phyloP scores from a whole-genome alignment of 2,888 invertebrate genomes.

The Trissolcus japonicus region DNA sequence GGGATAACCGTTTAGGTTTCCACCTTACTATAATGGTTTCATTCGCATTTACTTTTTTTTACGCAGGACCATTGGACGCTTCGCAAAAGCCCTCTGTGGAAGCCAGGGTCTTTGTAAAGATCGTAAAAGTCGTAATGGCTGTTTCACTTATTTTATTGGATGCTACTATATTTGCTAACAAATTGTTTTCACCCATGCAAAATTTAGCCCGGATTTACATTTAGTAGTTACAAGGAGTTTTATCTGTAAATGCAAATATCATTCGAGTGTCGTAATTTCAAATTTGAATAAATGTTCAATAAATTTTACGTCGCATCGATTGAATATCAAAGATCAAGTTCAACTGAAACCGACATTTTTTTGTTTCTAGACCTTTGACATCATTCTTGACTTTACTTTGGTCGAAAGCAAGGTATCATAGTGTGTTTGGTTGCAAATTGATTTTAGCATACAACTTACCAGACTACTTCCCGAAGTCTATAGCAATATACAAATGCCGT shows the following conservation, averaged over 20 bases:
- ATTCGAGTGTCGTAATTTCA: not conserved
- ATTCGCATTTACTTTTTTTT: slow-evolving; percentile 47
- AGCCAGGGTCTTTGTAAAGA: slow-evolving; percentile 42
- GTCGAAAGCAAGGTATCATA: no score
- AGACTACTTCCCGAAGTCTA: not conserved
- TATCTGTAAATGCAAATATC: slow-evolving; percentile 1
- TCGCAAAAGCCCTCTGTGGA: slow-evolving; percentile 40
- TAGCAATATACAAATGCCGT: slow-evolving; percentile 22
- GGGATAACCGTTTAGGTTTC: slow-evolving; percentile 57
- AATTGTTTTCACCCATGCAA: slow-evolving; percentile 50
- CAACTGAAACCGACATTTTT: no score
- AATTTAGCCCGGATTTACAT: slow-evolving; percentile 32
- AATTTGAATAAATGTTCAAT: not conserved
- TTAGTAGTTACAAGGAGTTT: slow-evolving; percentile 1
- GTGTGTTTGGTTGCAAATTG: not conserved
- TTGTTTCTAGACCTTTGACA: no score
- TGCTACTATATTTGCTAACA: slow-evolving; percentile 39
- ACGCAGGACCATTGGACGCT: slow-evolving; percentile 34
- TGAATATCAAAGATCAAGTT: no score
- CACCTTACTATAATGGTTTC: slow-evolving; percentile 51
- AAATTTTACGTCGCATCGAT: no score
- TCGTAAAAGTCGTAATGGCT: slow-evolving; percentile 51
- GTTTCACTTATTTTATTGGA: slow-evolving; percentile 54
- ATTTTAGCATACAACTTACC: slow-evolving; percentile 20
- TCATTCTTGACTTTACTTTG: no score